Percentiles rank a stretch among this genome's conserved stretches.
Conservation (phyloP, 2,888 invertebrate genomes). For the Osmoderma eremita region DNA sequence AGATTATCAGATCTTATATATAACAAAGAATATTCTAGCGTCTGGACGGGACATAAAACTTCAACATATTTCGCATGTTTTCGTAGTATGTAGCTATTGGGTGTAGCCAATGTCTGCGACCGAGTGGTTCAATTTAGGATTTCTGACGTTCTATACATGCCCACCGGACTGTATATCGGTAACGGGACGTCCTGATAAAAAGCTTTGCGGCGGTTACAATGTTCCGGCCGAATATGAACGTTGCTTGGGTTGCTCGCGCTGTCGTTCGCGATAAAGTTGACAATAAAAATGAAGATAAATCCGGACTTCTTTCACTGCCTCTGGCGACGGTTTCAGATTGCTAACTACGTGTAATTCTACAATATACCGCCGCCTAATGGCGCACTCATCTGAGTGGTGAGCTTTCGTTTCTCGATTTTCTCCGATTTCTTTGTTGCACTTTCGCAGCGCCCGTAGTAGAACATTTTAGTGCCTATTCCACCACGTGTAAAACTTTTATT, state of each 20-base stretch:
- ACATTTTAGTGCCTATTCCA: conserved; percentile 1
- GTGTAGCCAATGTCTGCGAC: conserved; percentile 22
- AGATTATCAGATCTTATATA: too few relatives aligned
- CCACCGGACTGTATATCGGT: conserved; percentile 53
- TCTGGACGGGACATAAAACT: conserved; percentile 6
- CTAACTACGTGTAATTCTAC: conserved; percentile 41
- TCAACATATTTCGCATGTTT: conserved; percentile 34
- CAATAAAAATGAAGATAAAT: conserved; percentile 61
- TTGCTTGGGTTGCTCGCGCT: conserved; percentile 27
- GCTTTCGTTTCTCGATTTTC: conserved; percentile 28
- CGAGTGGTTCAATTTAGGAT: conserved; percentile 42
- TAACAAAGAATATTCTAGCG: conserved; percentile 24
- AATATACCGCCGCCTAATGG: conserved; percentile 24
- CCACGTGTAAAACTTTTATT: not conserved
- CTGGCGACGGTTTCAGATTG: conserved; percentile 41
- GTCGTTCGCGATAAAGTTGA: conserved; percentile 57
- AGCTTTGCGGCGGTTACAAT: conserved; percentile 57
- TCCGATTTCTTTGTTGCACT: conserved; percentile 22
- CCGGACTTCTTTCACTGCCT: conserved; percentile 47
- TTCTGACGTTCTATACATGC: conserved; percentile 50
- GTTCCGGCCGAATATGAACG: conserved; percentile 54
- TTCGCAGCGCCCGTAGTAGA: not conserved
- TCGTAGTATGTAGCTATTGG: conserved; percentile 32
- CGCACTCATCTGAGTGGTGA: conserved; percentile 10
- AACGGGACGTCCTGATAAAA: conserved; percentile 58